A percentile compares a stretch with the other conserved stretches of the same genome.
Conservation (phyloP, 2,113 vertebrate species). For the Bolborhynchus lineola region DNA sequence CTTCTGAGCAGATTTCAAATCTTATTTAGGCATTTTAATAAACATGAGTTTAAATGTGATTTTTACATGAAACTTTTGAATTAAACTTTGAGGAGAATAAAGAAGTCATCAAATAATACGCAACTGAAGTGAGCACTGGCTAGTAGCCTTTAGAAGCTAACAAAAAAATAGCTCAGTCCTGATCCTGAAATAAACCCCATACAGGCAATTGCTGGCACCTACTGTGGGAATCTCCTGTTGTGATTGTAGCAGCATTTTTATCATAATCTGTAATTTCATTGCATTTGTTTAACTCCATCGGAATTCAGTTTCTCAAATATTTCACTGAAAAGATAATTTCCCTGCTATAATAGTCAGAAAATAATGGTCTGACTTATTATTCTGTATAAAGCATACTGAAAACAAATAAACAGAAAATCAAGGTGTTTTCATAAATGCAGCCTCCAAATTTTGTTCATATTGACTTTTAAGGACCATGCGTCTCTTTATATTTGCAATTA, state of each 20-base stretch:
- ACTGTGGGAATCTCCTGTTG: not conserved
- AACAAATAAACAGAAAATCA: not conserved
- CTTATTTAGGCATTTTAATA: not conserved
- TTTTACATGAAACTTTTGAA: not conserved
- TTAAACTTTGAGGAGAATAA: not conserved
- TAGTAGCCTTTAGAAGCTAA: not conserved
- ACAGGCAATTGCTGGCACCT: not conserved
- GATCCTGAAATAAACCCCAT: not conserved
- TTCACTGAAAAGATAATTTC: not conserved
- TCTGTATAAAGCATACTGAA: not conserved
- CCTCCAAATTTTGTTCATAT: not conserved
- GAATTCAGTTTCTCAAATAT: not conserved
- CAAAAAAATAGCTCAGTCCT: rapidly evolving
- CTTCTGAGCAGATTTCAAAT: not conserved
- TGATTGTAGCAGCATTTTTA: not conserved
- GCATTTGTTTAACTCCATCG: not conserved
- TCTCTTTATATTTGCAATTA: conserved; percentile 1
- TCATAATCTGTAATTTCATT: not conserved
- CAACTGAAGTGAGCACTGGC: not conserved
- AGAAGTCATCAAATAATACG: not conserved
- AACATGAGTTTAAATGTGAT: rapidly evolving
- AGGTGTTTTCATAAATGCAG: not conserved
- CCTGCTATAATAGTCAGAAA: not conserved
- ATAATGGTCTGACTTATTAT: not conserved
- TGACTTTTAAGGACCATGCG: not conserved